These are phyloP conservation scores for Brienomyrus longianalis DNA, from an alignment of 2,113 vertebrate species.

Conservation along the genomic window DNA sequence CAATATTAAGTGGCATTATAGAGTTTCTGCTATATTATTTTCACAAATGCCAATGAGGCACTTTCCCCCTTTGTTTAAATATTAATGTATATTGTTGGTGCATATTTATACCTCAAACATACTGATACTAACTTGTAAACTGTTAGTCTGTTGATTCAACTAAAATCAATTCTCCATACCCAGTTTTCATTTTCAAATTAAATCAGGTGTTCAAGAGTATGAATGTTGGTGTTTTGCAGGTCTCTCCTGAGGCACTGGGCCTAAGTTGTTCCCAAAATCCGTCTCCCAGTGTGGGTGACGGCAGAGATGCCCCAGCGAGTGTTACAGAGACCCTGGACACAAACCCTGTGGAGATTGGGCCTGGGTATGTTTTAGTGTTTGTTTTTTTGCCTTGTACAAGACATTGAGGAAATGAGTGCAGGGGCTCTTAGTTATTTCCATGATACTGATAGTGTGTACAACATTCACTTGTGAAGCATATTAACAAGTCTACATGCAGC, in stretches of 20 bases:
- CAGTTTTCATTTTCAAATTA: background rate
- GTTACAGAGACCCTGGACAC: background rate
- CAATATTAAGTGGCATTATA: background rate
- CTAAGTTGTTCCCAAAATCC: background rate
- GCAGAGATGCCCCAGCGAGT: background rate
- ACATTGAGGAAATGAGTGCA: background rate
- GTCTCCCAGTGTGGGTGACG: background rate
- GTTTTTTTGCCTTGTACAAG: background rate
- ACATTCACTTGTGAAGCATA: background rate
- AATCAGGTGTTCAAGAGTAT: background rate
- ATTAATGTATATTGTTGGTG: background rate
- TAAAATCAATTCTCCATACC: background rate
- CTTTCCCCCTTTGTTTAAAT: background rate
- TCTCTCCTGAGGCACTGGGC: background rate
- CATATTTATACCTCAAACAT: background rate
- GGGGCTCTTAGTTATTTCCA: background rate
- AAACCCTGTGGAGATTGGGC: background rate
- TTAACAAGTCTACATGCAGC: background rate
- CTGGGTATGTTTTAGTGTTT: constrained; percentile 1
- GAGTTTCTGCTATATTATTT: background rate
- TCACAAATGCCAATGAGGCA: background rate
- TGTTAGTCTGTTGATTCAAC: background rate
- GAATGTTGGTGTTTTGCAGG: background rate
- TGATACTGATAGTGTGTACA: background rate
- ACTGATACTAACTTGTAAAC: background rate